A percentile compares a stretch with the other conserved stretches of the same genome.
These are phyloP conservation scores for Drosophila mimetica DNA, from an alignment of 2,888 invertebrate genomes.

Conservation along the genomic window DNA sequence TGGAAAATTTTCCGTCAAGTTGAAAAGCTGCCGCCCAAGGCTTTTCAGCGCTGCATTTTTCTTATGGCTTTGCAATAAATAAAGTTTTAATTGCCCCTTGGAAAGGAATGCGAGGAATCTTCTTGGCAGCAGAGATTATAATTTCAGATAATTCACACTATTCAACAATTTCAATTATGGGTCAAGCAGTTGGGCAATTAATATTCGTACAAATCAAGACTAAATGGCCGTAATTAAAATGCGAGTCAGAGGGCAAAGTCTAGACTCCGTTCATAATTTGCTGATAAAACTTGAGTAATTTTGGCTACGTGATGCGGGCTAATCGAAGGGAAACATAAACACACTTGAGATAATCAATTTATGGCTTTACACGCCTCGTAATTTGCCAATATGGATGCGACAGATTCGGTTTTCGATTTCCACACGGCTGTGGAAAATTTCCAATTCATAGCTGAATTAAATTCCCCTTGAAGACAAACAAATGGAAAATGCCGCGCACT, in stretches of 20 bases:
- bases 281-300: slow-evolving; percentile 46
- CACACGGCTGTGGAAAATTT: slow-evolving; percentile 61
- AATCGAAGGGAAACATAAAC: slow-evolving; percentile 54
- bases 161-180: slow-evolving; percentile 45
- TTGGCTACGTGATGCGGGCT: slow-evolving; percentile 52
- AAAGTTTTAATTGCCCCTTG: slow-evolving; percentile 64
- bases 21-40: slow-evolving; percentile 14
- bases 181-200: slow-evolving; percentile 24
- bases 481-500: slow-evolving; percentile 18
- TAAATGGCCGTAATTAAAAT: slow-evolving; percentile 33
- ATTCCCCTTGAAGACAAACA: slow-evolving; percentile 55
- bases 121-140: slow-evolving; percentile 33
- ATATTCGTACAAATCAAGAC: slow-evolving; percentile 9
- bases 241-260: slow-evolving; percentile 28
- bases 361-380: slow-evolving; percentile 56
- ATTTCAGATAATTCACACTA: slow-evolving; percentile 49
- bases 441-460: slow-evolving; percentile 68
- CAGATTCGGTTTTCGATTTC: slow-evolving; percentile 60
- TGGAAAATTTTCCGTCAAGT: slow-evolving; percentile 4
- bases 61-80: slow-evolving; percentile 42
- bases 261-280: slow-evolving; percentile 44
- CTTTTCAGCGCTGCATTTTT: slow-evolving; percentile 38
- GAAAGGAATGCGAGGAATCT: not conserved
- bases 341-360: slow-evolving; percentile 68
- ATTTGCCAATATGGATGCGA: slow-evolving; percentile 44